Percentiles rank a stretch among this genome's conserved stretches.
Evolutionary conservation across 2,797 vertebrate genomes (phyloP).

Genomic region (Sebastes miniatus): DNA sequence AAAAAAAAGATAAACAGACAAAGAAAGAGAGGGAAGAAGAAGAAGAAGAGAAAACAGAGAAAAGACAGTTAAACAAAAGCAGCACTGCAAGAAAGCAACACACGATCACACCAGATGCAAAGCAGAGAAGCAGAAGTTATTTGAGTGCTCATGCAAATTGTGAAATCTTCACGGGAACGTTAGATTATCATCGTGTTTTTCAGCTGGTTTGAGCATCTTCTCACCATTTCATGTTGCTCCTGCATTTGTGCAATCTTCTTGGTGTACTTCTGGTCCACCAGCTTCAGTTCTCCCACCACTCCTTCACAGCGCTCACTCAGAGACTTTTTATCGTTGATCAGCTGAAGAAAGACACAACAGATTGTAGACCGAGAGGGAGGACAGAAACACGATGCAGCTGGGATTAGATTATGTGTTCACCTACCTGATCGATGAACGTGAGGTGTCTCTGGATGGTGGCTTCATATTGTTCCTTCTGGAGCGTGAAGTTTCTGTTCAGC

Average conservation of each 20-base stretch:
- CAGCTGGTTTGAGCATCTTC: constrained; percentile 12
- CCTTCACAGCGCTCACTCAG: constrained; percentile 91
- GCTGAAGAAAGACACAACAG: constrained; percentile 66
- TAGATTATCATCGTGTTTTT: accelerated
- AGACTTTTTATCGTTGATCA: constrained; percentile 92
- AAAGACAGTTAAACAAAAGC: constrained; percentile 55
- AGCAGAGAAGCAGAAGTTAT: constrained; percentile 4
- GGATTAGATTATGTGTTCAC: neutral
- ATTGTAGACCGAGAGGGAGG: neutral
- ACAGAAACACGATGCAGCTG: neutral
- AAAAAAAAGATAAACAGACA: constrained; percentile 44
- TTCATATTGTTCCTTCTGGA: constrained; percentile 94
- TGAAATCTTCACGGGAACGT: neutral
- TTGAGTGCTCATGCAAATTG: neutral
- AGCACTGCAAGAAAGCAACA: constrained; percentile 12
- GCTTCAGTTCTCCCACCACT: constrained; percentile 87
- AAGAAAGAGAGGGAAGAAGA: constrained; percentile 15
- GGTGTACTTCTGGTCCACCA: constrained; percentile 89
- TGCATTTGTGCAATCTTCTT: constrained; percentile 91
- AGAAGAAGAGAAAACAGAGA: constrained; percentile 15
- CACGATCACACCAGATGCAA: neutral
- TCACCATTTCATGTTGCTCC: constrained; percentile 93
- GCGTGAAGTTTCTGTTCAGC: constrained; percentile 83
- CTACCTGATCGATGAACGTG: constrained; percentile 94
- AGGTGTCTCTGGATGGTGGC: constrained; percentile 93